Base-by-base conservation (phyloP, 1,140 invertebrate species). In the Kradibia gibbosae region DNA sequence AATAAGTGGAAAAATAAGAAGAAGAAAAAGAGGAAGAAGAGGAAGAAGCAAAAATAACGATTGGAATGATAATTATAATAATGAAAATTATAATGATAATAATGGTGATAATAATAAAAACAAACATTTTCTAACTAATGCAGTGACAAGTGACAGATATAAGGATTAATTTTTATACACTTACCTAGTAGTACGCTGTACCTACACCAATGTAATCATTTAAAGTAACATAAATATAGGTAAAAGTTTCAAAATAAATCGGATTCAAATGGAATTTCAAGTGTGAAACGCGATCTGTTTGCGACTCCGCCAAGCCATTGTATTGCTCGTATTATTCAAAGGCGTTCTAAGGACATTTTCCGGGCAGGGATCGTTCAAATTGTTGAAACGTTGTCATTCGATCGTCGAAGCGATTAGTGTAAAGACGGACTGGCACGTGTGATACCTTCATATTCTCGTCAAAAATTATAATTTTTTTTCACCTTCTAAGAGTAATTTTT, bases 291-390 rank as follows among this genome's bases (percentile, higher is more conserved):
- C n/a, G 31, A 36, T 70, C 20, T 72, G 55, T 65, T 67, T 45
- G 79, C 79, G 72, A 81, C 79, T 81, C 79, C 79, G 79, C 79
- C 36, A 67, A 80, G 50, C 53, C 31, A 34, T 74, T 78, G 62
- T 78, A 65, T 78, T 79, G 65, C 34, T 42, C 50, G 7, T 0
- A 22, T 25, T 34, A n/a, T 17, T 73, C 71, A 74, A 75, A 81
- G 79, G 25, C 79, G 72, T 67, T 62, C 72, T 10, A 75, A 81
- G 79, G 79, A 55, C 79, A 81, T 75, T 75, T 65, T 75, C 60
- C 71, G 39, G 42, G 48, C 36, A 76, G 34, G 39, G 10, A 53
- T 45, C 48, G 65, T 50, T 39, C 17, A 62, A 80, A 60, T 80
- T 20, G 17, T 55, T 50, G 28, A 62, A 53, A 22, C 65, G 25